Conservation (phyloP, 1,140 invertebrate species). For the Antheraea mylitta region DNA sequence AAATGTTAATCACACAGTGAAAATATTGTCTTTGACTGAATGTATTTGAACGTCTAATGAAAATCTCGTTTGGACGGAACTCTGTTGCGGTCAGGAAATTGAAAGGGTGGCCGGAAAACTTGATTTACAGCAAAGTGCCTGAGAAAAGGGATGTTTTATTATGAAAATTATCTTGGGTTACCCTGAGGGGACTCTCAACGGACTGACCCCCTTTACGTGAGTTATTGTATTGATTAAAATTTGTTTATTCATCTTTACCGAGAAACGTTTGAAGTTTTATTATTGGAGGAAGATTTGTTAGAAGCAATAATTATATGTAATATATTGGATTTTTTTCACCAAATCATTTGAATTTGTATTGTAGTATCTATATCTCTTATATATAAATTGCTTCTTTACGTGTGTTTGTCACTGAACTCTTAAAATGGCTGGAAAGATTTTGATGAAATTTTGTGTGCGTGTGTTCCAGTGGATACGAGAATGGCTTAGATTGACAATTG, state of each 20-base stretch:
- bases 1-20: constrained; percentile 14
- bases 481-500: too few relatives aligned
- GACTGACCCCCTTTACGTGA: constrained; percentile 33
- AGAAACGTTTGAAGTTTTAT: not conserved
- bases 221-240: constrained; percentile 31
- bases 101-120: constrained; percentile 59
- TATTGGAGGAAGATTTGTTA: not conserved
- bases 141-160: constrained; percentile 62
- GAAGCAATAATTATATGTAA: not conserved
- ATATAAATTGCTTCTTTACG: too few relatives aligned
- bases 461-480: too few relatives aligned
- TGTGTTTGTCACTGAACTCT: too few relatives aligned
- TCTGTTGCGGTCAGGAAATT: constrained; percentile 61
- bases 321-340: too few relatives aligned
- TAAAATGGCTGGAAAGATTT: too few relatives aligned
- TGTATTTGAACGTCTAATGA: constrained; percentile 48
- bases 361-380: too few relatives aligned
- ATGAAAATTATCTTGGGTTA: constrained; percentile 57
- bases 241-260: constrained; percentile 23
- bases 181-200: constrained; percentile 32
- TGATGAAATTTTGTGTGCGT: too few relatives aligned
- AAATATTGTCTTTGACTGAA: constrained; percentile 32
- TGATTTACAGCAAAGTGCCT: constrained; percentile 60
- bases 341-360: too few relatives aligned
- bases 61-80: constrained; percentile 49